Conservation (phyloP, 1,140 invertebrate species). For the Homarus americanus region DNA sequence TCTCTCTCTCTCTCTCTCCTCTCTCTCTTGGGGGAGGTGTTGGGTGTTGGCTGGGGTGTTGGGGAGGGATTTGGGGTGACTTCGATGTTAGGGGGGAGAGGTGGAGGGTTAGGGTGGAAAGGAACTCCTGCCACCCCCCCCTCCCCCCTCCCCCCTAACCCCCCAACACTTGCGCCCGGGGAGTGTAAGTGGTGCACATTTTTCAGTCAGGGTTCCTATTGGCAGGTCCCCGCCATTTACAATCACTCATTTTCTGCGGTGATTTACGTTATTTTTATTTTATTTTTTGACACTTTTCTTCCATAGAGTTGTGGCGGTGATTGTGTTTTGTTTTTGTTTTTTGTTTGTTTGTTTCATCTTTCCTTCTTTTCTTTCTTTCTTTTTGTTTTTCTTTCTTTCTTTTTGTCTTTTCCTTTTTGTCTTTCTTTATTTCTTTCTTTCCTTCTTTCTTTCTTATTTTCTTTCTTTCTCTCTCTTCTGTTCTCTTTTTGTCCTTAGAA, state of each 20-base stretch:
- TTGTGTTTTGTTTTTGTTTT: too few relatives aligned
- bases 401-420: too few relatives aligned
- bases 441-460: neutral
- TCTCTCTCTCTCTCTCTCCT: too few relatives aligned
- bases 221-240: slow-evolving; percentile 31
- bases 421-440: neutral
- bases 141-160: neutral
- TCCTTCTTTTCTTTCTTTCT: neutral
- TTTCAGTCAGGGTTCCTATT: slow-evolving; percentile 27
- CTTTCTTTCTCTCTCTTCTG: neutral
- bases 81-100: too few relatives aligned
- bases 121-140: too few relatives aligned
- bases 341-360: neutral
- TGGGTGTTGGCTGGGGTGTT: too few relatives aligned
- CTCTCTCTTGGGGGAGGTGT: too few relatives aligned
- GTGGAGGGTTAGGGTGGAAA: too few relatives aligned
- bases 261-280: neutral
- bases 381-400: neutral
- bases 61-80: too few relatives aligned
- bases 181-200: slow-evolving; percentile 29
- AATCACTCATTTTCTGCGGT: slow-evolving; percentile 46
- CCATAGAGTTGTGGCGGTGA: slow-evolving; percentile 4
- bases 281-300: neutral
- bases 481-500: too few relatives aligned
- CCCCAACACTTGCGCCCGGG: neutral